Percentiles rank a stretch among this genome's conserved stretches.
Evolutionary conservation across 2,888 invertebrate genomes (phyloP).

Genomic region (Eupithecia dodoneata): DNA sequence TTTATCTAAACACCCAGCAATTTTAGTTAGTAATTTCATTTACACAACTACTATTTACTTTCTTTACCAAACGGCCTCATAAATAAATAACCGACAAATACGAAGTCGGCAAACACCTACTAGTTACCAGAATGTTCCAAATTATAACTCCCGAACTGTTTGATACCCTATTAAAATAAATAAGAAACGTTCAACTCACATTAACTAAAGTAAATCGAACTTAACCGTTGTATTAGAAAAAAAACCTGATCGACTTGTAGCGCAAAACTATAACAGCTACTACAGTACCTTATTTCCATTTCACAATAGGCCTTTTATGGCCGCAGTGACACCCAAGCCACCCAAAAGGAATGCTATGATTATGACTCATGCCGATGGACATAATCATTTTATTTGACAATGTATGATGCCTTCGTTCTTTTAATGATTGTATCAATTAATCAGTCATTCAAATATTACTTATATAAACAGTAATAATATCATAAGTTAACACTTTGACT

Average conservation of each 20-base stretch:
- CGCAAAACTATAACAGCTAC: background rate
- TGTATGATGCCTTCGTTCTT: no score
- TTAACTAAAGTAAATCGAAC: conserved; percentile 37
- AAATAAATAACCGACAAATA: conserved; percentile 13
- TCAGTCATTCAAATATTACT: no score
- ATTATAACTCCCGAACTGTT: conserved; percentile 23
- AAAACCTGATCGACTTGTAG: conserved; percentile 30
- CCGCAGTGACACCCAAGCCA: no score
- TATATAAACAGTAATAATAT: no score
- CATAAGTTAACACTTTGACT: no score
- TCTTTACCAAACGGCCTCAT: conserved; percentile 5
- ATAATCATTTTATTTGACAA: no score
- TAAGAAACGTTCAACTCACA: conserved; percentile 28
- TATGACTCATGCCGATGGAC: no score
- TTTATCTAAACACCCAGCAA: conserved; percentile 14
- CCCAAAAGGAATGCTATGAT: no score
- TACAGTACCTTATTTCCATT: background rate
- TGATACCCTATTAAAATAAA: conserved; percentile 35
- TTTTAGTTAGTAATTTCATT: conserved; percentile 21
- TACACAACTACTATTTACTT: conserved; percentile 8
- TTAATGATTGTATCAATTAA: no score
- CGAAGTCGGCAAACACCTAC: conserved; percentile 26
- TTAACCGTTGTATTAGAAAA: conserved; percentile 35
- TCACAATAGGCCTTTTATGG: no score
- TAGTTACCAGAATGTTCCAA: conserved; percentile 27